These are phyloP conservation scores for Patella ulyssiponensis DNA, from an alignment of 2,888 invertebrate species.

Conservation along the genomic window DNA sequence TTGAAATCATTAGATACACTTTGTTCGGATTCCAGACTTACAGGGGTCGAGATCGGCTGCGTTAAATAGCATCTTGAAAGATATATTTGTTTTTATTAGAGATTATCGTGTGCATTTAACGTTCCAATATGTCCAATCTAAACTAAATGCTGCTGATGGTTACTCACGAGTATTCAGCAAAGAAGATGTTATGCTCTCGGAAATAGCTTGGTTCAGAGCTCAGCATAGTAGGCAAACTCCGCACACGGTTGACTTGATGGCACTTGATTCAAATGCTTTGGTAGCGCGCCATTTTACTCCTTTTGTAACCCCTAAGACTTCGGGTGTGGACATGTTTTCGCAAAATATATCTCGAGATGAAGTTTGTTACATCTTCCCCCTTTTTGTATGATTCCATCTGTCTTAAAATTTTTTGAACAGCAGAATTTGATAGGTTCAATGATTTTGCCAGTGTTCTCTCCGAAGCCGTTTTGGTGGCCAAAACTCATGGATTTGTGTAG, in stretches of 20 bases:
- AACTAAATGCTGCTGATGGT: neutral
- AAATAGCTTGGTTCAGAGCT: neutral
- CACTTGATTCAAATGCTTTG: neutral
- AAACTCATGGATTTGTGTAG: neutral
- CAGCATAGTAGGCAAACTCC: too few species aligned
- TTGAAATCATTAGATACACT: neutral
- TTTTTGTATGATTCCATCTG: neutral
- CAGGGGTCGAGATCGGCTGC: neutral
- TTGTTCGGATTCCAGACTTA: neutral
- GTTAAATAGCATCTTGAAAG: neutral
- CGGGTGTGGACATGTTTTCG: neutral
- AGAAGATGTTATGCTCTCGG: neutral
- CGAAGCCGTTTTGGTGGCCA: neutral
- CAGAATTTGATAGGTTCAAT: neutral
- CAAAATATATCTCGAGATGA: neutral
- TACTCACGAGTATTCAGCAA: neutral
- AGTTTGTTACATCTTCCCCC: neutral
- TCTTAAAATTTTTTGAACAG: neutral
- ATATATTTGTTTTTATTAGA: neutral
- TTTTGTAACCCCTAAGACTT: neutral
- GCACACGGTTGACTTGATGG: neutral
- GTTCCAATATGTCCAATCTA: neutral
- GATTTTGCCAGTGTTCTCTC: neutral
- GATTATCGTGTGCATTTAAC: neutral
- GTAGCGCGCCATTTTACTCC: neutral